Base-by-base conservation (phyloP, 1,140 invertebrate species). In the Riptortus pedestris region DNA sequence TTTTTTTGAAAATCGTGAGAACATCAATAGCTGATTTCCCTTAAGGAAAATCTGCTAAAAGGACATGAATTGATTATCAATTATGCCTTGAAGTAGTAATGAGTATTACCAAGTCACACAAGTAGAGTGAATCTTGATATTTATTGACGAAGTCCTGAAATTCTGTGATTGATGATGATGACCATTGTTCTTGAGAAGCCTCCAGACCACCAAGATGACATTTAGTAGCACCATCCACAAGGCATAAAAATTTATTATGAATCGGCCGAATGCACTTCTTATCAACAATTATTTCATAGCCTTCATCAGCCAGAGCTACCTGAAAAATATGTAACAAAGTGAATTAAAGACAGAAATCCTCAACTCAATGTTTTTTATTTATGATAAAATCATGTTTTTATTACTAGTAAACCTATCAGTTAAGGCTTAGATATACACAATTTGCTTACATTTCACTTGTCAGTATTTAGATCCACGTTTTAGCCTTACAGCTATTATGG, bases 131-230 rank as follows among this genome's bases (percentile, higher is more conserved):
- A 1, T 60, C 55, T 45, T 58, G 12, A 60, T 65, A 74, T 47
- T 73, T 74, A 58, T 69, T 69, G 4, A 62, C 63, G 27, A 60
- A 64, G 0, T 81, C 78, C 9, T 72, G 73, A 1, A 83, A 70
- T 61, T 72, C 78, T 43, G 79, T 72, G 47, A 76, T 79, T 0
- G 81, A 78, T 24, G 14, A 14, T 55, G 18, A 14, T 24, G 51
- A 24, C 51, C 51, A 55, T 24, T 4, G 1, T 7, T 55, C 9
- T 11, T 24, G 51, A 1, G 51, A 0, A 55, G 51, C 20, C 16
- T 55, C 51, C 24, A 55, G 3, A 11, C 80, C 80, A 4, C 70
- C 75, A 2, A 84, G 67, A 68, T 80, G 79, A 60, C 82, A 78
- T 68, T 77, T 79, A 22, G 82, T 75, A 1, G 77, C 74, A 9